Evolutionary conservation across 2,888 invertebrate genomes (phyloP), one percentile per base, ranked within the genome.

Genomic region (Hedya salicella): DNA sequence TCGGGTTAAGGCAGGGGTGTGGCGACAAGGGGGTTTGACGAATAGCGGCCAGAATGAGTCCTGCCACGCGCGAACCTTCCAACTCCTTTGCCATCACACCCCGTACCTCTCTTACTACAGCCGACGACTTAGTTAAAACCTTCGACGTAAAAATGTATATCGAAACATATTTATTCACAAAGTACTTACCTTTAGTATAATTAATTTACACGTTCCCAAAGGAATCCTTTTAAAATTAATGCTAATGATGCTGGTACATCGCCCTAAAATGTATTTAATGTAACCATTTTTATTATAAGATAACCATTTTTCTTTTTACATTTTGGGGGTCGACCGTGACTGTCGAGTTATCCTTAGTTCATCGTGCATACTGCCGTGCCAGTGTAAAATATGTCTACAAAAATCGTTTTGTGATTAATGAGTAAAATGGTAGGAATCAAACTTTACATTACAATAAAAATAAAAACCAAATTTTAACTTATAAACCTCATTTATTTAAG

Each of bases 191-290:
- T 13, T 50, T 49, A 60, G 21, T 39, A 25, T 60, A 40, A 39
- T 60, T 60, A 40, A 39, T 60, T 60, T 49, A 14, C 13, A 57
- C 14, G 39, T 60, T 60, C 39, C 49, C 36, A 21, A 17, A 11
- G 36, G 36, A 36, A 36, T 11, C 36, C 36, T 36, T 25, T 19
- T 65, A 53, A 53, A 52, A 46, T 39, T 52, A 60, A 59, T 36
- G 39, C 52, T 59, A 65, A 52, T 40, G 77, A 77, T 75, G 77
- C 77, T 73, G 77, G 77, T 73, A 73, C 77, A 73, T 77, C 77
- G 71, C 67, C 56, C 11, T 62, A 59, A 67, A 56, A 44, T 67
- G 46, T 62, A 53, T 19, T 50, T 39, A 46, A 32, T 32, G 19
- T 63, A 25, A 25, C 6, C 25, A 25, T 25, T 25, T 25, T 25